Base-by-base conservation (phyloP, 2,888 invertebrate species). In the Dasysyrphus albostriatus region DNA sequence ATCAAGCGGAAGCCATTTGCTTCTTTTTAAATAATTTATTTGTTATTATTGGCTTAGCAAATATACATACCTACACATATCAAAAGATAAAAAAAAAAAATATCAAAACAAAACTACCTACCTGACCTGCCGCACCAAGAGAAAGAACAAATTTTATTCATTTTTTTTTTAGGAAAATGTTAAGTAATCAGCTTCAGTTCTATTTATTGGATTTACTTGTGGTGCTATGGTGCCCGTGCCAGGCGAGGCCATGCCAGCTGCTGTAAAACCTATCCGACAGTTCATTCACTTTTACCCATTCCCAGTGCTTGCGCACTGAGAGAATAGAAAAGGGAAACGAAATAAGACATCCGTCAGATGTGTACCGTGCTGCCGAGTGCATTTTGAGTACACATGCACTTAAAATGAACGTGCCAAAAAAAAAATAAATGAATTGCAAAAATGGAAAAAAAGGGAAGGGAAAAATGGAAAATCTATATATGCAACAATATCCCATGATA, bases 381-480 rank as follows among this genome's bases (percentile, higher is more conserved):
- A 81, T 67, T 77, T 70, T 82, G 24, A 7, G 85, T 85, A 42
- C 85, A 74, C n/a, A 29, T 65, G 85, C 54, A 85, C 85, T 58
- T 58, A 51, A 81, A 82, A 81, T 77, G 74, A 85, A 85, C 67
- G n/a, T 49, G 12, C 14, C n/a, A 34, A n/a, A n/a, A n/a, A n/a
- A n/a, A n/a, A n/a, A n/a, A n/a, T 12, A 49, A 49, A 49, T 49
- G 49, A 67, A 65, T 19, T 34, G 16, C 12, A 12, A 34, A 63
- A 47, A 49, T 32, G 16, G 42, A 14, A 42, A 42, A 42, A 6
- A 10, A 14, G 14, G 14, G 14, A 1, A n/a, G 0, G 6, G 42
- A 6, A 14, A n/a, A 42, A 42, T n/a, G 10, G n/a, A 14, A 44
- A 44, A n/a, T 12, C 5, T 42, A 24, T n/a, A 1, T 7, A 44